Evolutionary conservation across 2,113 vertebrate genomes (phyloP), one percentile per base, ranked within the genome.

Genomic region (Salvator merianae): DNA sequence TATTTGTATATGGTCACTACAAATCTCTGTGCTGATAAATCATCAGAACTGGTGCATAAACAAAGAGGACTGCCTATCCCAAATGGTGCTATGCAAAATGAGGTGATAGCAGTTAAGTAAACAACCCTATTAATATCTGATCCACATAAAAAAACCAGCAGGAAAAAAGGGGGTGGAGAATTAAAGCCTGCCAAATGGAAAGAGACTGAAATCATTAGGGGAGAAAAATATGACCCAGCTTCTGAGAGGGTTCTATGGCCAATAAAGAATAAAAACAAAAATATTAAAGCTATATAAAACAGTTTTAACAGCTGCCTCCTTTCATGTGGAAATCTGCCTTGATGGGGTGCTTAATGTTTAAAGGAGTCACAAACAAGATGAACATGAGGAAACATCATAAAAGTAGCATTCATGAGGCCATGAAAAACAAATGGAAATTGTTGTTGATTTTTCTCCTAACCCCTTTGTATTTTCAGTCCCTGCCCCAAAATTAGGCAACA

Each of bases 371-470:
- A 91, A 84, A 87, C 85, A 91, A 89, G 65, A 86, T 81, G 81
- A 77, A 88, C 89, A 91, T 24, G 1, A 26, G 85, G 82, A 71
- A 84, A 79, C 20, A 50, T 77, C 63, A 32, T 32, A 75, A n/a
- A 91, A 88, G 90, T 88, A 81, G 87, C 2, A 1, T 14, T 83
- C 81, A 77, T 66, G 75, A 85, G 38, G 71, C 84, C 84, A 82
- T 81, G 88, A 90, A 93, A 76, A 87, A 88, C 59, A 84, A 88
- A 53, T 92, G 92, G 85, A 93, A 92, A 90, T 85, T 68, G n/a
- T n/a, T 94, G 85, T 94, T 95, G 94, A 83, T 94, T 72, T 95
- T 95, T 93, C 94, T 91, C 91, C 86, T 89, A 36, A 62, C 84
- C 73, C 69, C 53, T 75, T 38, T 0, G 16, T 87, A 30, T 90